Percentiles rank a stretch among this genome's conserved stretches.
These are phyloP conservation scores for Ypsolopha scabrella DNA, from an alignment of 2,888 invertebrate species.

Conservation along the genomic window DNA sequence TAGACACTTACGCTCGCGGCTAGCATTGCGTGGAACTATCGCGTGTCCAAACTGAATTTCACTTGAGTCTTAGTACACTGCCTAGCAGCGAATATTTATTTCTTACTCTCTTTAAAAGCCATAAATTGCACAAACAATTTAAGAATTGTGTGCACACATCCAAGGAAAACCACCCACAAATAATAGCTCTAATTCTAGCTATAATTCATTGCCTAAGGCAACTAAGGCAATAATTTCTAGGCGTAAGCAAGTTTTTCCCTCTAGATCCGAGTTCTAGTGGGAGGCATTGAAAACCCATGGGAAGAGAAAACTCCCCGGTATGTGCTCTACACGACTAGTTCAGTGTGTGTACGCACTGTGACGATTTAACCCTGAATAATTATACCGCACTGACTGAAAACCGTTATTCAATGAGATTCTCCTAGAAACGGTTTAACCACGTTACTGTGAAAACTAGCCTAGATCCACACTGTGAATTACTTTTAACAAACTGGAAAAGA, in stretches of 20 bases:
- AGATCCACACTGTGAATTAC: neutral
- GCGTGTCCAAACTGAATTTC: conserved; percentile 50
- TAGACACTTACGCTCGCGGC: conserved; percentile 42
- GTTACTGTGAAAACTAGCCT: conserved; percentile 2
- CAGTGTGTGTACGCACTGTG: conserved; percentile 12
- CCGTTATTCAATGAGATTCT: conserved; percentile 6
- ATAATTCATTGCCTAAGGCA: neutral
- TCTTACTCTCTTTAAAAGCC: conserved; percentile 2
- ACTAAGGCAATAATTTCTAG: neutral
- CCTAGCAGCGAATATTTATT: conserved; percentile 6
- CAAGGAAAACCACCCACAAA: neutral
- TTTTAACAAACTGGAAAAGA: neutral
- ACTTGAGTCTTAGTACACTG: conserved; percentile 23
- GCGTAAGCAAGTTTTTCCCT: neutral
- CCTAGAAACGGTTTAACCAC: conserved; percentile 1
- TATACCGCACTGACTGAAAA: conserved; percentile 2
- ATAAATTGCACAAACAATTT: neutral
- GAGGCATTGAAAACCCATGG: conserved; percentile 29
- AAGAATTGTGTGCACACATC: neutral
- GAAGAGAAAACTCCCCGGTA: conserved; percentile 40
- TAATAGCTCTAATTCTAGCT: neutral
- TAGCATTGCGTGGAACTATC: conserved; percentile 46
- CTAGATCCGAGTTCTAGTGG: neutral
- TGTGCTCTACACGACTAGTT: conserved; percentile 9
- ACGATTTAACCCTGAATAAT: conserved; percentile 3